Conservation (phyloP, 2,113 vertebrate species). For the Alectura lathami region DNA sequence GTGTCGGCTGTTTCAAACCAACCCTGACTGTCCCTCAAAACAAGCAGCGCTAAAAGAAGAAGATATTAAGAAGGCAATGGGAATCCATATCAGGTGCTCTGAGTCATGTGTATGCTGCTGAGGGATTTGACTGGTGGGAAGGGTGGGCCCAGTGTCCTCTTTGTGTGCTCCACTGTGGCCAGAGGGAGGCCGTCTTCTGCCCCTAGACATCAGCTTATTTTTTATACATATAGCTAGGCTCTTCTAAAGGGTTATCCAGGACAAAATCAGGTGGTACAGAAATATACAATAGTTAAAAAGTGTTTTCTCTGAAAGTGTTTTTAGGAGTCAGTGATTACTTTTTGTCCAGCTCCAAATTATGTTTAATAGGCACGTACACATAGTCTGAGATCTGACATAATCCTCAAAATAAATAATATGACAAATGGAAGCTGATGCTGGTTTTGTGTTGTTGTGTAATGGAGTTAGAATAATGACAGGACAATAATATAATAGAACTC, state of each 20-base stretch:
- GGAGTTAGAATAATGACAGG: constrained; percentile 70
- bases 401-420: constrained; percentile 61
- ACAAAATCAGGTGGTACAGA: background rate
- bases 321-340: background rate
- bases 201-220: background rate
- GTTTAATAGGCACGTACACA: constrained; percentile 47
- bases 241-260: background rate
- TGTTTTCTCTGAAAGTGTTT: background rate
- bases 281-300: background rate
- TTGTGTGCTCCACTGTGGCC: background rate
- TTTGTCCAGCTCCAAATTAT: constrained; percentile 15
- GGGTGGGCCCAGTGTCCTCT: background rate
- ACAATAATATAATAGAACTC: constrained; percentile 71
- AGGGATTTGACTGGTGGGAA: background rate
- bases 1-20: background rate
- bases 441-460: constrained; percentile 57
- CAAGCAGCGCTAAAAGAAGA: background rate
- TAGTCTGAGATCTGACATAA: constrained; percentile 38
- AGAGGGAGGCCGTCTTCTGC: background rate
- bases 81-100: background rate
- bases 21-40: background rate
- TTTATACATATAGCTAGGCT: background rate
- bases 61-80: background rate
- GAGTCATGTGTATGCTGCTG: background rate
- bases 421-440: constrained; percentile 67